Base-by-base conservation (phyloP, 2,113 vertebrate species). In the Panthera tigris region DNA sequence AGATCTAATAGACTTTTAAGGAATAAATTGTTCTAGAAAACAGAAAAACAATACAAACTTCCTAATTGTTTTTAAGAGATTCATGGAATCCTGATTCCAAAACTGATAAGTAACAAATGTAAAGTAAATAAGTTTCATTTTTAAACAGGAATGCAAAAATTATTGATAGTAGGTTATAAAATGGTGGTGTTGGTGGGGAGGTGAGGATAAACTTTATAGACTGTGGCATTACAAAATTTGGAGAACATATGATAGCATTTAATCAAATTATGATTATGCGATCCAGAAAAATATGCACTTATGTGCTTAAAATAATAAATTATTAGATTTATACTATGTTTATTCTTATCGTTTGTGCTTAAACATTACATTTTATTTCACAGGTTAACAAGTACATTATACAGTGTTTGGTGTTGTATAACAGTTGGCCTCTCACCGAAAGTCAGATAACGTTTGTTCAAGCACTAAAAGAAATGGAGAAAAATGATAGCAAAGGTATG, bases 361-460 rank as follows among this genome's bases (percentile, higher is more conserved):
- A 97, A 96, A n/a, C 33, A 13, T 3, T 95, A 45, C 5, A 45
- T 98, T 98, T 96, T 88, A 78, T 97, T 98, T 97, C 97, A 84
- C 98, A 99, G 99, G 45, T 84, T 90, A 99, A 99, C 96, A 99
- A 99, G 95, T 99, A 99, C 69, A 98, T 99, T 87, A 97, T 99
- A 97, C 98, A 99, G 98, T 99, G 99, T 23, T 95, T 99, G 87
- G 99, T 99, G 90, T 97, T 99, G 25, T 92, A 98, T 95, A 98
- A 99, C 71, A 99, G 99, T 97, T 99, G 99, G 99, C 82, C 98
- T 71, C 98, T 99, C 98, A 99, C 98, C 41, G 98, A 99, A 88
- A 99, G 97, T 74, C 98, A 99, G 68, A 50, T 98, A 97, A 92
- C 94, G 73, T 99, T 99, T 98, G 98, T 99, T 97, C 98, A 99